Evolutionary conservation across 2,797 vertebrate genomes (phyloP), one percentile per base, ranked within the genome.

Genomic region (Poeciliopsis gracilis): DNA sequence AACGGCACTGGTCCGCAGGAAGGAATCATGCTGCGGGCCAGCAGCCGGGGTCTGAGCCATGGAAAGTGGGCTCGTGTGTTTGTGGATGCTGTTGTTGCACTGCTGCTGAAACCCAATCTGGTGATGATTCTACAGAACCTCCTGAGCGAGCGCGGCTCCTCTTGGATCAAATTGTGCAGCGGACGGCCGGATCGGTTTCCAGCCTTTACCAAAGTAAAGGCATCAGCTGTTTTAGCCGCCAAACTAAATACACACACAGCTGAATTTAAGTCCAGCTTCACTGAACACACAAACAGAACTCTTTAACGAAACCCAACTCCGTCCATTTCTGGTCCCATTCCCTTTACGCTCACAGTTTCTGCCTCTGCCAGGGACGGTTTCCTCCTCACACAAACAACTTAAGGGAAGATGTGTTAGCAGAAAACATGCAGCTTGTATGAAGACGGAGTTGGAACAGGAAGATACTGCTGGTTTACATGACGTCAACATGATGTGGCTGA

Each of bases 141-240:
- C 16, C 59, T 20, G 59, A 63, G 30, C 72, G 20, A 67, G 3
- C 9, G 30, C 63, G 0, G 9, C 18, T 73, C 75, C 33, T 76
- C 76, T 30, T 30, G 75, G 92, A 93, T 96, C 94, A 95, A 93
- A 95, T 95, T 95, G 89, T 95, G 93, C 95, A 90, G 85, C 86
- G 87, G 78, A 84, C 87, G 81, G 90, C 90, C 82, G 85, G 87
- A 93, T 95, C 81, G 74, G 70, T 82, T 94, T 93, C 87, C 91
- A 92, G 78, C 80, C 63, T 86, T 86, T 86, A 66, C 86, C 89
- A 90, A 91, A 89, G 78, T 51, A 80, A 89, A 89, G 81, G 83
- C 87, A 87, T 92, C 92, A 92, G 93, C 90, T 90, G 71, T 91
- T 89, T 88, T 12, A 25, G 71, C 82, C 69, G 3, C 36, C 28